Evolutionary conservation across 2,888 invertebrate species (phyloP).

Genomic region (Pollenia labialis): DNA sequence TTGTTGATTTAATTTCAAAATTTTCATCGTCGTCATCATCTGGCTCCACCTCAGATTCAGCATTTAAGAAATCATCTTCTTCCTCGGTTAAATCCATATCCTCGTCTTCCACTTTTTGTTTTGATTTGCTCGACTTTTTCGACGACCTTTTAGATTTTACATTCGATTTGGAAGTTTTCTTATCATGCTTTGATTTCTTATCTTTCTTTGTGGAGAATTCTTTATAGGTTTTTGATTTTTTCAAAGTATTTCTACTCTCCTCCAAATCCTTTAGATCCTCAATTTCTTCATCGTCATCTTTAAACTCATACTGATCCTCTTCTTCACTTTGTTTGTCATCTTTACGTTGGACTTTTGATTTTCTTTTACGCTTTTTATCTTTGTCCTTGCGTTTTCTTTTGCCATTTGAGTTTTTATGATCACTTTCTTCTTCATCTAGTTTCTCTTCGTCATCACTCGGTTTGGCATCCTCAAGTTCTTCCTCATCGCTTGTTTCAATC

Average conservation of each 20-base stretch:
- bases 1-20: constrained; percentile 73
- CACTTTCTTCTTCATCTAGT: constrained; percentile 66
- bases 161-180: constrained; percentile 59
- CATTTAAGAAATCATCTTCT: constrained; percentile 75
- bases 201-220: constrained; percentile 58
- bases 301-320: constrained; percentile 68
- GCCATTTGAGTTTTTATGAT: constrained; percentile 79
- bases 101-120: constrained; percentile 63
- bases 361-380: constrained; percentile 82
- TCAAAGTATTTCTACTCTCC: constrained; percentile 62
- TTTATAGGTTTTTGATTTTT: constrained; percentile 61
- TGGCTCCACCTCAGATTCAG: constrained; percentile 68
- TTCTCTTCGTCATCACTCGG: constrained; percentile 75
- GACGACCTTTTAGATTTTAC: constrained; percentile 65
- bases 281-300: constrained; percentile 63
- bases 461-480: constrained; percentile 73
- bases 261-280: constrained; percentile 51
- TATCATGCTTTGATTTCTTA: constrained; percentile 61
- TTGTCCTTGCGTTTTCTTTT: constrained; percentile 84
- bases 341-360: constrained; percentile 78
- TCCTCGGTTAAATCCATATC: constrained; percentile 68
- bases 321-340: constrained; percentile 70
- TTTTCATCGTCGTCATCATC: constrained; percentile 77
- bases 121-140: constrained; percentile 73
- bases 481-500: constrained; percentile 78